Percentiles rank a stretch among this genome's conserved stretches.
Conservation (phyloP, 2,888 invertebrate species). For the Conops quadrifasciatus region DNA sequence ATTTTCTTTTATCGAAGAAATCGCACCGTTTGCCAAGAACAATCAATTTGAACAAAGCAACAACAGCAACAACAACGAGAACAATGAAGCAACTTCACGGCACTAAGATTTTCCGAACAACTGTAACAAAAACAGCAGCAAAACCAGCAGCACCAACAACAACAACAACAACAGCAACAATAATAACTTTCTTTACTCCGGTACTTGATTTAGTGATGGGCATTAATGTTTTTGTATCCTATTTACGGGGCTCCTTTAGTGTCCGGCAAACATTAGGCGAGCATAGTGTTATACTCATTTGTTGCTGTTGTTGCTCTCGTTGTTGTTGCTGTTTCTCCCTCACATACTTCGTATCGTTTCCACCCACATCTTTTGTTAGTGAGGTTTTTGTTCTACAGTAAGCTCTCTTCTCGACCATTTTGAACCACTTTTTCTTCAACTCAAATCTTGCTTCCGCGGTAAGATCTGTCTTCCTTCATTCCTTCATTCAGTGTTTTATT, state of each 20-base stretch:
- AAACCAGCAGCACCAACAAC: conserved; percentile 29
- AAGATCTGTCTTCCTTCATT: background rate
- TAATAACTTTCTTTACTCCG: background rate
- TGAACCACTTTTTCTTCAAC: too few species aligned
- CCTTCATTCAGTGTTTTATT: too few species aligned
- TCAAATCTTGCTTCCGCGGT: too few species aligned
- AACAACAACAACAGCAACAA: conserved; percentile 23
- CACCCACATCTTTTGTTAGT: too few species aligned
- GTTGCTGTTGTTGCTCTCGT: too few species aligned
- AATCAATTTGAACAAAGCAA: conserved; percentile 16
- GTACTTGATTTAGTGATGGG: conserved; percentile 23
- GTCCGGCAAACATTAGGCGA: too few species aligned
- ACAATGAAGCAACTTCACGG: conserved; percentile 37
- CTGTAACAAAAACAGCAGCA: conserved; percentile 28
- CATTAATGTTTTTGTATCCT: conserved; percentile 22
- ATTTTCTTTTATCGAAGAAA: conserved; percentile 20
- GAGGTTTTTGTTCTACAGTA: too few species aligned
- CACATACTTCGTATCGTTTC: background rate
- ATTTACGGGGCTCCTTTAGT: background rate
- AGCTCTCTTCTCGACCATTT: too few species aligned
- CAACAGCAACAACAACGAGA: conserved; percentile 19
- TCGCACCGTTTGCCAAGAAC: conserved; percentile 13
- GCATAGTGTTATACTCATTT: too few species aligned
- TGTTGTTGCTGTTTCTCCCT: background rate
- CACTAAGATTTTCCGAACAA: too few species aligned